These are phyloP conservation scores for Saccostrea echinata DNA, from an alignment of 1,140 invertebrate genomes.

Conservation along the genomic window DNA sequence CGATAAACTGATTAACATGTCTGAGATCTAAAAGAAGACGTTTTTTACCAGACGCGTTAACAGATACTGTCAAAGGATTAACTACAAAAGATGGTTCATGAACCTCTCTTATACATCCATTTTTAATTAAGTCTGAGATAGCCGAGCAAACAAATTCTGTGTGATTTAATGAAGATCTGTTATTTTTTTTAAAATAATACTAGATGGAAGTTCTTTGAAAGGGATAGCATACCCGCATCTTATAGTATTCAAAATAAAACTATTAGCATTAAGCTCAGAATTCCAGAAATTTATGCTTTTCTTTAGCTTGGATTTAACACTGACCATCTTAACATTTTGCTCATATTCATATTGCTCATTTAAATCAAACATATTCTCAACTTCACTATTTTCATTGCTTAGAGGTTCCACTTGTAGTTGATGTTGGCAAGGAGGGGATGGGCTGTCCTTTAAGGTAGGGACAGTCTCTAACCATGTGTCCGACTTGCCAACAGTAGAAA, in stretches of 20 bases:
- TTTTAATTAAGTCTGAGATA: no score
- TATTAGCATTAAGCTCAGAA: neutral
- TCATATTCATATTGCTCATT: neutral
- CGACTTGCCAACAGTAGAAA: neutral
- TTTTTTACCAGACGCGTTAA: conserved; percentile 24
- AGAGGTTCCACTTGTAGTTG: no score
- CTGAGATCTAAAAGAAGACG: neutral
- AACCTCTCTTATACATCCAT: conserved; percentile 8
- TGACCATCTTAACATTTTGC: neutral
- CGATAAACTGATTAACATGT: neutral
- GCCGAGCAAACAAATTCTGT: no score
- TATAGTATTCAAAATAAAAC: conserved; percentile 13
- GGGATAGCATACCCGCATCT: conserved; percentile 15
- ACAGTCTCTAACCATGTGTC: conserved; percentile 29
- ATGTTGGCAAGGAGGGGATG: neutral
- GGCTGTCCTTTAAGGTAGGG: conserved; percentile 1
- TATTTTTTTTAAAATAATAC: conserved; percentile 9
- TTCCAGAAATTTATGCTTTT: neutral
- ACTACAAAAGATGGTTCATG: no score
- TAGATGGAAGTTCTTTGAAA: no score
- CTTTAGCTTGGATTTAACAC: conserved; percentile 28
- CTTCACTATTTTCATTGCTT: neutral
- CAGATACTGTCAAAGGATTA: neutral
- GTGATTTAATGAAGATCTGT: no score
- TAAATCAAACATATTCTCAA: conserved; percentile 34